Evolutionary conservation across 2,113 vertebrate genomes (phyloP).

Genomic region (Meriones unguiculatus): DNA sequence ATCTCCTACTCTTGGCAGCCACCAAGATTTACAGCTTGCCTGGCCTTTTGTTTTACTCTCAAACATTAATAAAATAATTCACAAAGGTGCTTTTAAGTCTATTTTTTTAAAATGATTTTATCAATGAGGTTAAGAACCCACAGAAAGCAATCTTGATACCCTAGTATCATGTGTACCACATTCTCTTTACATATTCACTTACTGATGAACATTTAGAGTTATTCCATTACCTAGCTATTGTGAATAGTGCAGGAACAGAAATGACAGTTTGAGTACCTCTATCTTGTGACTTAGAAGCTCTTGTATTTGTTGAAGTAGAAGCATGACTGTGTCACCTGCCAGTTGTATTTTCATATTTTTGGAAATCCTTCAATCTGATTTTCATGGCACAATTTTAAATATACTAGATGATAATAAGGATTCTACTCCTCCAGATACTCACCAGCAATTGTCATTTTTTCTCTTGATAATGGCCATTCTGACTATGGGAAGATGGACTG

Average conservation of each 20-base stretch:
- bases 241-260: background rate
- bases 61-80: background rate
- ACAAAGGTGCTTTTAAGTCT: accelerated
- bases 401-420: background rate
- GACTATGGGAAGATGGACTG: background rate
- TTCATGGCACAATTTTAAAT: background rate
- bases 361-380: background rate
- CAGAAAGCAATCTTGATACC: background rate
- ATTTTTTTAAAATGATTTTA: background rate
- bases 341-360: background rate
- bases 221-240: background rate
- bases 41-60: background rate
- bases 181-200: background rate
- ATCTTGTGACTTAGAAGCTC: too few relatives aligned
- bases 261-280: background rate
- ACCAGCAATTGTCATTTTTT: background rate
- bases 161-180: too few relatives aligned
- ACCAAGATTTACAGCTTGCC: background rate
- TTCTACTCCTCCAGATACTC: background rate
- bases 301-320: background rate
- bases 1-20: too few relatives aligned
- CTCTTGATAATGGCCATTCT: background rate
- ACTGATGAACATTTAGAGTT: background rate
- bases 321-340: too few relatives aligned
- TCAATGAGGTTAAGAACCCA: background rate